These are phyloP conservation scores for Oscheius sp. DNA, from an alignment of 2,888 invertebrate genomes.

Conservation along the genomic window DNA sequence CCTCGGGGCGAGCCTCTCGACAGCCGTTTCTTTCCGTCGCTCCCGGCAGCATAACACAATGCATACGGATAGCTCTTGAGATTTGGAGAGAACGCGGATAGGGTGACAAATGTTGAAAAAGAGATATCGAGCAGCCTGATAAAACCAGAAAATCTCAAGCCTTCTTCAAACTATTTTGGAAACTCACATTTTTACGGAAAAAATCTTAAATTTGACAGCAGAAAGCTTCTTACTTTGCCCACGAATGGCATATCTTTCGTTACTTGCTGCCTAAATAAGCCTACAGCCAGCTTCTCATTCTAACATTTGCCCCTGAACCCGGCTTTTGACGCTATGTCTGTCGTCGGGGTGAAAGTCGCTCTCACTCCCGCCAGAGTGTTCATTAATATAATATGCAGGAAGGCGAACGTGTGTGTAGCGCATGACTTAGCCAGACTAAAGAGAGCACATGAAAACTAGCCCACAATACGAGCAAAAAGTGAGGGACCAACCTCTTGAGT, in stretches of 20 bases:
- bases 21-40: constrained; percentile 33
- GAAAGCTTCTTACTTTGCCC: too few species aligned
- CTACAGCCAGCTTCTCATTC: too few species aligned
- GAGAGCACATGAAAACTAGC: constrained; percentile 6
- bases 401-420: constrained; percentile 17
- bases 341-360: too few species aligned
- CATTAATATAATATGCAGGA: constrained; percentile 36
- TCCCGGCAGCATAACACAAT: constrained; percentile 25
- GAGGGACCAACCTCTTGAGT: constrained; percentile 32
- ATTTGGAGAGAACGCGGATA: not conserved
- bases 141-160: too few species aligned
- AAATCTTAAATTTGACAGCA: too few species aligned
- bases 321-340: too few species aligned
- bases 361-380: constrained; percentile 12
- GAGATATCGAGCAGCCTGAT: too few species aligned
- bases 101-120: not conserved
- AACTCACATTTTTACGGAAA: too few species aligned
- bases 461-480: not conserved
- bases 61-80: constrained; percentile 27
- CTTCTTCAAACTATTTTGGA: too few species aligned
- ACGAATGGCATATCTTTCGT: too few species aligned
- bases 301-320: too few species aligned
- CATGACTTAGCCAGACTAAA: constrained; percentile 7
- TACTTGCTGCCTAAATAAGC: too few species aligned
- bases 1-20: constrained; percentile 32